A percentile compares a stretch with the other conserved stretches of the same genome.
Evolutionary conservation across 2,797 vertebrate species (phyloP).

Genomic region (Xenentodon cancila): DNA sequence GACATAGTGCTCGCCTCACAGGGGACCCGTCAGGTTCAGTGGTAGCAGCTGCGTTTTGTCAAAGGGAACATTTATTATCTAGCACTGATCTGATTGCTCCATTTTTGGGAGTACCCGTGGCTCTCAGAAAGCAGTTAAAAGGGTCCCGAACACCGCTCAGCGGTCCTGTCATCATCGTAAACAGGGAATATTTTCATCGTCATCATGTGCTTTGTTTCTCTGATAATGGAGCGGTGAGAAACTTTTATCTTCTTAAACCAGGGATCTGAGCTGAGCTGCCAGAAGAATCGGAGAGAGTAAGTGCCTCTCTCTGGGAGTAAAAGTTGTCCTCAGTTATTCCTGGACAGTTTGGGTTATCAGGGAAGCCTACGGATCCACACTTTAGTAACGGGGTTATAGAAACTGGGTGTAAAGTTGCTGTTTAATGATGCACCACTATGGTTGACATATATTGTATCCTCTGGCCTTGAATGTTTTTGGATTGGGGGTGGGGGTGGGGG

Average conservation of each 20-base stretch:
- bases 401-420: slow-evolving; percentile 29
- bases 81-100: slow-evolving; percentile 67
- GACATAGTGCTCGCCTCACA: slow-evolving; percentile 24
- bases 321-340: slow-evolving; percentile 41
- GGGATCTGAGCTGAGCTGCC: slow-evolving; percentile 61
- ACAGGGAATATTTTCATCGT: slow-evolving; percentile 50
- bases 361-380: slow-evolving; percentile 70
- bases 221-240: slow-evolving; percentile 59
- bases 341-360: slow-evolving; percentile 58
- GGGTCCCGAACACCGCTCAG: slow-evolving; percentile 35
- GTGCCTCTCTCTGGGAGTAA: slow-evolving; percentile 24
- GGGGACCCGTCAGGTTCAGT: slow-evolving; percentile 51
- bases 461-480: slow-evolving; percentile 76
- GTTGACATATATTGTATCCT: slow-evolving; percentile 69
- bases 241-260: slow-evolving; percentile 60
- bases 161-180: slow-evolving; percentile 37
- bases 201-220: slow-evolving; percentile 58
- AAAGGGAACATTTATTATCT: slow-evolving; percentile 67
- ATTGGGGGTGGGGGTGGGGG: slow-evolving; percentile 28
- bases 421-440: slow-evolving; percentile 69
- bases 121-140: slow-evolving; percentile 28
- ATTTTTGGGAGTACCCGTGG: slow-evolving; percentile 59
- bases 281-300: slow-evolving; percentile 29
- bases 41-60: slow-evolving; percentile 44
- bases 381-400: slow-evolving; percentile 55